Evolutionary conservation across 2,888 invertebrate species (phyloP).

Genomic region (Amphimallon solstitiale): DNA sequence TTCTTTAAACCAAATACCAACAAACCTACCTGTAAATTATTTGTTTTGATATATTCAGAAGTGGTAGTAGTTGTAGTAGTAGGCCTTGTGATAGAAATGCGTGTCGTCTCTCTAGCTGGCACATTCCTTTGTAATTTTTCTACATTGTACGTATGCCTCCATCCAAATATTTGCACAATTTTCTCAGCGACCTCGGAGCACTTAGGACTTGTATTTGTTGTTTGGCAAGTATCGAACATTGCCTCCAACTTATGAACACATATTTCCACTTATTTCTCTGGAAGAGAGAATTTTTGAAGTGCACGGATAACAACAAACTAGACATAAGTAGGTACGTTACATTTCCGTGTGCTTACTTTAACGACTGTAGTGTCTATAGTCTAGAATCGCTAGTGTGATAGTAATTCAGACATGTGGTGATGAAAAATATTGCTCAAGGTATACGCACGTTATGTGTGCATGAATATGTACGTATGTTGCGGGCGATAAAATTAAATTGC

Average conservation of each 20-base stretch:
- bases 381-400: constrained; percentile 5
- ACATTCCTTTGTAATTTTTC: constrained; percentile 78
- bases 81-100: constrained; percentile 64
- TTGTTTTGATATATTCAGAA: constrained; percentile 42
- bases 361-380: neutral
- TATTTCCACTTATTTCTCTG: constrained; percentile 17
- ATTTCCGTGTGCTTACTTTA: too few species aligned
- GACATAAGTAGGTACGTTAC: too few species aligned
- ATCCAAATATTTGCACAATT: constrained; percentile 79
- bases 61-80: too few species aligned
- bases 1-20: constrained; percentile 14
- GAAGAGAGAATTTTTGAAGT: neutral
- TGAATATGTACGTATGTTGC: too few species aligned
- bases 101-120: constrained; percentile 64
- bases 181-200: constrained; percentile 83
- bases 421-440: constrained; percentile 4
- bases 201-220: constrained; percentile 64
- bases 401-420: neutral
- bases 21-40: constrained; percentile 50
- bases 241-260: constrained; percentile 25
- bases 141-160: constrained; percentile 83
- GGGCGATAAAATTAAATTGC: neutral
- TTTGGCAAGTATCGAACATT: constrained; percentile 58
- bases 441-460: too few species aligned
- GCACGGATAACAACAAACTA: neutral